These are phyloP conservation scores for Sorex araneus DNA, from an alignment of 2,113 vertebrate species.

Conservation along the genomic window DNA sequence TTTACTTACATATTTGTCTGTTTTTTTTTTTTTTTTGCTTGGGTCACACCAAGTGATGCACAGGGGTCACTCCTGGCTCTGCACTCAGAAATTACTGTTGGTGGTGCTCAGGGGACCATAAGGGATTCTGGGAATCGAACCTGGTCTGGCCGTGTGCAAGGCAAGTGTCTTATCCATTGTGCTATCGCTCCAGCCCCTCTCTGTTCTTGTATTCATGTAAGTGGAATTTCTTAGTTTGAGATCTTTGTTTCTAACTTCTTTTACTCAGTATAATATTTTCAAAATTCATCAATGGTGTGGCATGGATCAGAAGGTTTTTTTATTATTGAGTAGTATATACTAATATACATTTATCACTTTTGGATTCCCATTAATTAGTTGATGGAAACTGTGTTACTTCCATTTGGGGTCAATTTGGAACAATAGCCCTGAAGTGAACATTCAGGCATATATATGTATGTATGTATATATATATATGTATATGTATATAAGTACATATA, in stretches of 20 bases:
- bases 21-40: neutral
- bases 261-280: constrained; percentile 33
- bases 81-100: no score
- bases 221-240: neutral
- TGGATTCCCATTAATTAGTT: neutral
- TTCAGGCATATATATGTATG: neutral
- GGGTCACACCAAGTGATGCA: neutral
- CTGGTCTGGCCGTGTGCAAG: no score
- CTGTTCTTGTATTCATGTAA: neutral
- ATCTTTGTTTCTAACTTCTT: neutral
- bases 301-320: neutral
- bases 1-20: neutral
- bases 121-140: no score
- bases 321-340: neutral
- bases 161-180: no score
- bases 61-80: no score
- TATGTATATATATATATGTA: no score
- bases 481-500: no score
- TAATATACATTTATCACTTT: neutral
- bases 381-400: neutral
- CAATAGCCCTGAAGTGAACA: neutral
- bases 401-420: neutral
- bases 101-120: no score
- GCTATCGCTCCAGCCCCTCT: no score
- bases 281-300: neutral